These are phyloP conservation scores for Odontocolon sp. DNA, from an alignment of 2,888 invertebrate species.

Conservation along the genomic window DNA sequence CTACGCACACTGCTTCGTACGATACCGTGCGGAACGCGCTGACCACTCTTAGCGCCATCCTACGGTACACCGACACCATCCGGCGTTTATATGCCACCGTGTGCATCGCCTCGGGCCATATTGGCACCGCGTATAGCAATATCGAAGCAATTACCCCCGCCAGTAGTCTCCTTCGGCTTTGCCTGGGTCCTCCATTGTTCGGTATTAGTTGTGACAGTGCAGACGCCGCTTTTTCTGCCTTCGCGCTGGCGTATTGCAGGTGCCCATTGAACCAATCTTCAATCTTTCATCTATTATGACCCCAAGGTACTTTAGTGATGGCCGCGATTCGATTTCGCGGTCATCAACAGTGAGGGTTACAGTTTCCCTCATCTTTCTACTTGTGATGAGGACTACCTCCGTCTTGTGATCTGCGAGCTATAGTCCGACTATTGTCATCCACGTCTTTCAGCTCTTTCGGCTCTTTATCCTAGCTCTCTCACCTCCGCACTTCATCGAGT, in stretches of 20 bases:
- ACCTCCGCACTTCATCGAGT: no score
- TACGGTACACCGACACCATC: background rate
- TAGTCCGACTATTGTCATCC: conserved; percentile 32
- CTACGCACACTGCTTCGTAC: background rate
- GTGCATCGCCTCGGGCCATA: conserved; percentile 13
- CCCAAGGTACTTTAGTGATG: conserved; percentile 21
- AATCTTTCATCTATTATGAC: conserved; percentile 9
- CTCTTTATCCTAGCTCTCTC: no score
- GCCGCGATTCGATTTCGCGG: conserved; percentile 23
- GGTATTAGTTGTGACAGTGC: conserved; percentile 11
- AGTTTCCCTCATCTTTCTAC: conserved; percentile 42
- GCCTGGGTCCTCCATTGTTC: conserved; percentile 10
- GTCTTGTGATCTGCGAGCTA: conserved; percentile 57
- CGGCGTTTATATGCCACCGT: background rate
- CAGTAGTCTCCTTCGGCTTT: background rate
- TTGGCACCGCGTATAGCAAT: background rate
- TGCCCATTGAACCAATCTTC: conserved; percentile 9
- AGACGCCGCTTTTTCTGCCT: background rate
- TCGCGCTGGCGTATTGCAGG: background rate
- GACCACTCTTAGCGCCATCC: conserved; percentile 9
- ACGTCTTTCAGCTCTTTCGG: background rate
- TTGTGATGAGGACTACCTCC: conserved; percentile 48
- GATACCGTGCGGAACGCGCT: background rate
- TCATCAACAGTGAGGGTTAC: conserved; percentile 48
- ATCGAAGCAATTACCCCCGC: background rate